Percentiles rank a stretch among this genome's conserved stretches.
Conservation (phyloP, 2,113 vertebrate species). For the Grallaria varia region DNA sequence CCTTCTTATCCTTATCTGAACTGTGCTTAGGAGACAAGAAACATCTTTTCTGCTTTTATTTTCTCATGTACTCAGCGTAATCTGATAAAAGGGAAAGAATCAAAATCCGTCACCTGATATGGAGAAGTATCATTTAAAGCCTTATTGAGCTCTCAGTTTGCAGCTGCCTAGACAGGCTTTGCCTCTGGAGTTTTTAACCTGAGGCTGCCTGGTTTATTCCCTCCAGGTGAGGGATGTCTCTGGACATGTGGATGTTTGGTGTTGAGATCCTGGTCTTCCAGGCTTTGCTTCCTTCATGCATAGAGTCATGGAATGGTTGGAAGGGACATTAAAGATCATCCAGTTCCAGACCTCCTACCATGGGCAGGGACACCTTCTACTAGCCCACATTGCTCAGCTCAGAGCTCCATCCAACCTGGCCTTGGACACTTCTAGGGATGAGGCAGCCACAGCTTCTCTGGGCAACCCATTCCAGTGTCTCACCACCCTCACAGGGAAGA, state of each 20-base stretch:
- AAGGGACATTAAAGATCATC: neutral
- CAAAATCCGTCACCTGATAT: slow-evolving; percentile 56
- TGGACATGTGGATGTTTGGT: neutral
- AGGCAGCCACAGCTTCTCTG: neutral
- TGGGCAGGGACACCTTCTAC: neutral
- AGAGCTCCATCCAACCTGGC: neutral
- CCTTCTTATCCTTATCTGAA: slow-evolving; percentile 63
- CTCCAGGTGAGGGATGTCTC: neutral
- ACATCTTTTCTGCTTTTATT: slow-evolving; percentile 61
- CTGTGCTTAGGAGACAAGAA: slow-evolving; percentile 52
- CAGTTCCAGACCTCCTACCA: neutral
- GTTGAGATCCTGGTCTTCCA: neutral
- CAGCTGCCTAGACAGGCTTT: neutral
- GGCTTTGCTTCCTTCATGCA: neutral
- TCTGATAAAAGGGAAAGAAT: slow-evolving; percentile 63
- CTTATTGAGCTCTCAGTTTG: slow-evolving; percentile 4
- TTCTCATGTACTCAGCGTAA: slow-evolving; percentile 58
- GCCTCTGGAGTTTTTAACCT: neutral
- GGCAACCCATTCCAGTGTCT: neutral
- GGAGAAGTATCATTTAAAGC: slow-evolving; percentile 11
- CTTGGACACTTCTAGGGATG: neutral
- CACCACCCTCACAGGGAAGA: neutral
- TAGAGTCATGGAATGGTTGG: no score
- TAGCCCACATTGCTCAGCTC: no score
- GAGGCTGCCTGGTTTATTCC: neutral